phyloP scores from a whole-genome alignment of 2,113 vertebrate species.

The Nicator chloris region DNA sequence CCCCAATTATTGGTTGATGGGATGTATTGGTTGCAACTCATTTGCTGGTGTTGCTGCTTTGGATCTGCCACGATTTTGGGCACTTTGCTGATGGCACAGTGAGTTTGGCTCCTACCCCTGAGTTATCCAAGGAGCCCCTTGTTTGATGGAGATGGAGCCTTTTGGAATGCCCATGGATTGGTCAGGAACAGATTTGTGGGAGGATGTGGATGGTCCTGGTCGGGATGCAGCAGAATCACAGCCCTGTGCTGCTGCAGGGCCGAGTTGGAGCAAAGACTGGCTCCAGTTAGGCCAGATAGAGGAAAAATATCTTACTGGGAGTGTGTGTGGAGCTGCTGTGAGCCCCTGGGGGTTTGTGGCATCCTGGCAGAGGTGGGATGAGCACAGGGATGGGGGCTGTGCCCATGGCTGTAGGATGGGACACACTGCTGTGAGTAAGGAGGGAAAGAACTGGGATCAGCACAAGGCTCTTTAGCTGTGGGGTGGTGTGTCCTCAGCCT shows the following conservation, averaged over 20 bases:
- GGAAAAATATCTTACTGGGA: neutral
- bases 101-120: neutral
- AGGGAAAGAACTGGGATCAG: neutral
- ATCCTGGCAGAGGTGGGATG: neutral
- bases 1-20: rapidly evolving
- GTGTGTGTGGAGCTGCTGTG: rapidly evolving
- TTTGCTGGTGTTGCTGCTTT: rapidly evolving
- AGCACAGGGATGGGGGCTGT: neutral
- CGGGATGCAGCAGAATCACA: rapidly evolving
- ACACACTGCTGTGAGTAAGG: rapidly evolving
- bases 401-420: rapidly evolving
- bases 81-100: too few species aligned
- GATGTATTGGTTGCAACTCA: rapidly evolving
- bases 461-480: rapidly evolving
- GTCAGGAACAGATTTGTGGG: neutral
- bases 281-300: neutral
- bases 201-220: neutral
- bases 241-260: rapidly evolving
- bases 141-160: neutral
- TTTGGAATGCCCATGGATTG: rapidly evolving
- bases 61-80: rapidly evolving
- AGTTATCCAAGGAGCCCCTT: rapidly evolving
- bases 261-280: rapidly evolving
- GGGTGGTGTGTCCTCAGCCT: rapidly evolving
- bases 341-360: neutral